These are phyloP conservation scores for Homalodisca vitripennis DNA, from an alignment of 1,140 invertebrate genomes.

Conservation along the genomic window DNA sequence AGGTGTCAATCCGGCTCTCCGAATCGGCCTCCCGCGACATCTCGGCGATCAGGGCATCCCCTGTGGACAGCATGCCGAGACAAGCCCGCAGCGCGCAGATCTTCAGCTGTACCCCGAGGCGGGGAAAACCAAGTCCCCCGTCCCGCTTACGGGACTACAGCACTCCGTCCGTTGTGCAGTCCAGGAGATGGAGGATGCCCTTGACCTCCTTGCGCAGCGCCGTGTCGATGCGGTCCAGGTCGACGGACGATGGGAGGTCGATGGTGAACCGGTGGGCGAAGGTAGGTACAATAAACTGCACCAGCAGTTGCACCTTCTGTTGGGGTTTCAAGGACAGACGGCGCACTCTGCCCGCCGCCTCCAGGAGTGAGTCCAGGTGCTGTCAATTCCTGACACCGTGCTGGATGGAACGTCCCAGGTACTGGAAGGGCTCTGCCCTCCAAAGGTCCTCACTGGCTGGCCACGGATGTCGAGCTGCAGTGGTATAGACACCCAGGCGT, in stretches of 20 bases:
- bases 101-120: not conserved
- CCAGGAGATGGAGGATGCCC: conserved; percentile 22
- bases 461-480: not conserved
- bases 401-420: not conserved
- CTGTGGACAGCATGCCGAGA: not conserved
- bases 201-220: conserved; percentile 9
- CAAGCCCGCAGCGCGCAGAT: not conserved
- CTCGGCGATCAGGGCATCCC: not conserved
- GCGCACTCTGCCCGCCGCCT: not conserved
- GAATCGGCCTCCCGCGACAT: not conserved
- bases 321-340: conserved; percentile 23
- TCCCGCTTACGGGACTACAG: conserved; percentile 22
- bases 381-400: not conserved
- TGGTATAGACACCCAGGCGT: not conserved
- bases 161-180: conserved; percentile 23
- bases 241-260: not conserved
- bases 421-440: no score
- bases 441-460: no score
- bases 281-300: conserved; percentile 16
- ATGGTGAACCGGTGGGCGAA: conserved; percentile 8
- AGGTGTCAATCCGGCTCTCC: not conserved
- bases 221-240: not conserved
- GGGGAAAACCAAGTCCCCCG: conserved; percentile 26
- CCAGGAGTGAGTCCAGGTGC: not conserved
- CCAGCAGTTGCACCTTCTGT: conserved; percentile 28